Evolutionary conservation across 2,797 vertebrate genomes (phyloP), one percentile per base, ranked within the genome.

Genomic region (Lateolabrax maculatus): DNA sequence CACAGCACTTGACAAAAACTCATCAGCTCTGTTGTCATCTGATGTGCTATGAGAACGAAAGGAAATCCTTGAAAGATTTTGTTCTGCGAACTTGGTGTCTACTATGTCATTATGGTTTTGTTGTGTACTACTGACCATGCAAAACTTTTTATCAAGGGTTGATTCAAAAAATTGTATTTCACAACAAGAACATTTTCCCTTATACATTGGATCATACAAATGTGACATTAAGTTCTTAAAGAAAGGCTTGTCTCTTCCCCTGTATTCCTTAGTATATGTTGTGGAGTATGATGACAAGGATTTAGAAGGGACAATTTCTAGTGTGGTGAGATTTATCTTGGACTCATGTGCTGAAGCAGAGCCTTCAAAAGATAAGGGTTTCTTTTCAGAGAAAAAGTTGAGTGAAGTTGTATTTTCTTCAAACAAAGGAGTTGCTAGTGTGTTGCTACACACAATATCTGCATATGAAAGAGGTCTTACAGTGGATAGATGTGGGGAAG

Each of bases 191-290:
- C 29, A 70, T 43, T 75, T 69, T 68, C 84, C 85, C 1, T 51
- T 87, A 65, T 87, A 93, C 0, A 77, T 0, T 29, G 88, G 82
- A 79, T 93, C 90, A 74, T 34, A 63, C 12, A 85, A 7, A 46
- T 89, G 74, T 19, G 89, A 89, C 0, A 92, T 90, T 6, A 89
- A 62, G 0, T 41, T 84, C 18, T 49, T 19, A 15, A 31, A 12
- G 5, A 39, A 7, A 37, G 39, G 25, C 1, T 48, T 67, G 2
- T 46, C 34, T 15, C 1, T 25, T 2, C 9, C 3, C 2, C 3
- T 55, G 10, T 9, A 12, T 23, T 64, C 4, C 0, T 58, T 23
- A 39, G 23, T 1, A 41, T 9, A 19, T 6, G 3, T 9, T 16
- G 9, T 15, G 6, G 18, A 63, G 2, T 39, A 6, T 21, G 27